Base-by-base conservation (phyloP, 2,888 invertebrate species). In the Dorcus parallelipipedus region DNA sequence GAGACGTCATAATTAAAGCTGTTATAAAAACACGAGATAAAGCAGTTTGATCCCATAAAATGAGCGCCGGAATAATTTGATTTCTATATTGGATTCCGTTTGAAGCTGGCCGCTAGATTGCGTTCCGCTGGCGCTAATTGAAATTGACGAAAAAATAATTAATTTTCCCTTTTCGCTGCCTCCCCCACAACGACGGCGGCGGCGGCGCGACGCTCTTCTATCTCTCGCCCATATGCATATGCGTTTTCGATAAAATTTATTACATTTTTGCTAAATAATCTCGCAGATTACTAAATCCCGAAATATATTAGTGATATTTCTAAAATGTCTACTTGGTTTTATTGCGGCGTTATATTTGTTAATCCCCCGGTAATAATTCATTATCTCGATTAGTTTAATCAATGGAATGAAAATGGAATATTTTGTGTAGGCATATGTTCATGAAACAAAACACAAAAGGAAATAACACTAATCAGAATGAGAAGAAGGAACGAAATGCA, bases 101-200 rank as follows among this genome's bases (percentile, higher is more conserved):
- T 77, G 76, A 75, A 71, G 74, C 74, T 54, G 59, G 54, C 59
- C 48, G 51, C 59, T 52, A 49, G 59, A 59, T 59, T 59, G 59
- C 55, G 68, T 73, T 72, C 67, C 56, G 73, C 67, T 69, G 72
- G 73, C 72, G 68, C 71, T 76, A 76, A 76, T 76, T 76, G 74
- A 76, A 75, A 76, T 75, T 76, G 76, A 76, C 76, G 75, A 76
- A 76, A 76, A 76, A 76, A 75, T 76, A 76, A 76, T 76, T 76
- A 76, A 74, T 75, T 76, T 75, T 74, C 65, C 65, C 54, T 58
- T 58, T 49, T 57, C 57, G 60, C 52, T 50, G 42, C 45, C 20
- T 20, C 20, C 23, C 10, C 20, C 23, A 3, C 45, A 9, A n/a
- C 45, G 45, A 9, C 17, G 45, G 45, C 8, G 8, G 8, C 43